Evolutionary conservation across 2,797 vertebrate genomes (phyloP), one percentile per base, ranked within the genome.

Genomic region (Characodon lateralis): DNA sequence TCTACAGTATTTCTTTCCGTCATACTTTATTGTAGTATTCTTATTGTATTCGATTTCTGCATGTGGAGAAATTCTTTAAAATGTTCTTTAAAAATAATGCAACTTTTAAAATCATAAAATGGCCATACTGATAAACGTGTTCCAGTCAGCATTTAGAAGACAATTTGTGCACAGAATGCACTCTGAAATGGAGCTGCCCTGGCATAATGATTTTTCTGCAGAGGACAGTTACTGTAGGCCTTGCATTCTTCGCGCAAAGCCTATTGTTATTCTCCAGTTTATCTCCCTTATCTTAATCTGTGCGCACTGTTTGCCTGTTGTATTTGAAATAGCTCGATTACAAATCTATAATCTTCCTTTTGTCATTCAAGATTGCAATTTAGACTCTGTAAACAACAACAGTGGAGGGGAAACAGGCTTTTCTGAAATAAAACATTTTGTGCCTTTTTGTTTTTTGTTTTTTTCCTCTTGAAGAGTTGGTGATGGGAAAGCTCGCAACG

Each of bases 321-420:
- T 87, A 85, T 91, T 92, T 89, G 78, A 89, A 94, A 92, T 84
- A 83, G 91, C 90, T 89, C 89, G 89, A 90, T 93, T 93, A 93
- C 85, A 88, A 85, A 91, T 90, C 82, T 89, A 81, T 93, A 88
- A 91, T 91, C 87, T 83, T 69, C 14, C 81, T 72, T 84, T 89
- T 93, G 88, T 92, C 82, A 90, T 88, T 86, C 77, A 87, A 88
- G 88, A 71, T 84, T 89, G 87, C 80, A 78, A 87, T 89, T 76
- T 79, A 81, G 51, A 78, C 78, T 3, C 53, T 41, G 31, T 12
- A 69, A 84, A 75, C n/a, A 18, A 65, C 22, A 59, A 72, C 26
- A 35, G 31, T 13, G n/a, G 6, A 55, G 9, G 41, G 22, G 13
- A 13, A 28, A 16, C 1, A 9, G 2, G 6, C 6, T 35, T 35